Conservation (phyloP, 1,140 invertebrate genomes). For the Brachionus rubens region DNA sequence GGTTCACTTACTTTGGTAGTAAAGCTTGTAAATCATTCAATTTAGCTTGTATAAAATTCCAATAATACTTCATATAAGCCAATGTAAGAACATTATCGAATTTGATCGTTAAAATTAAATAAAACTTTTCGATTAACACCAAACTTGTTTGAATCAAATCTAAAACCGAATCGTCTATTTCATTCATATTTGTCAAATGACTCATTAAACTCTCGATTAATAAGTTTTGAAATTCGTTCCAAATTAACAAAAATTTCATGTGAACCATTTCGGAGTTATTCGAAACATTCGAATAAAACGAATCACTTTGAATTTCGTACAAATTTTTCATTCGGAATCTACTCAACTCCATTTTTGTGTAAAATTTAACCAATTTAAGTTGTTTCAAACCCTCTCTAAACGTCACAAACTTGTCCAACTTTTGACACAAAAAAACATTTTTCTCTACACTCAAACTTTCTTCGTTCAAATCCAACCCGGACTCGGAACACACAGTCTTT, state of each 20-base stretch:
- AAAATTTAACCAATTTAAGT: neutral
- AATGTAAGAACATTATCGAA: neutral
- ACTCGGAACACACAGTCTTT: neutral
- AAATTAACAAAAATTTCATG: neutral
- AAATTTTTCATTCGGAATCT: neutral
- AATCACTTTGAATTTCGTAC: neutral
- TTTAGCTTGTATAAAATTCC: constrained; percentile 3
- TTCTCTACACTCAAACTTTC: neutral
- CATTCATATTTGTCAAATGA: neutral
- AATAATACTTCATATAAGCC: constrained; percentile 17
- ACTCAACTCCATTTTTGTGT: neutral
- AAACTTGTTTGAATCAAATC: neutral
- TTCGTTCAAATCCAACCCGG: neutral
- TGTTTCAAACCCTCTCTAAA: neutral
- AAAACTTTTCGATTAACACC: neutral
- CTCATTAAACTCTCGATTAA: neutral
- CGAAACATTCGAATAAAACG: neutral
- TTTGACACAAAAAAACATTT: constrained; percentile 14
- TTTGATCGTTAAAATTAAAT: neutral
- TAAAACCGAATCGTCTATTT: neutral
- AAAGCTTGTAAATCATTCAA: neutral
- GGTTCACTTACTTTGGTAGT: constrained; percentile 12
- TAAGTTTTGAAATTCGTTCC: neutral
- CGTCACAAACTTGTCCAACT: neutral
- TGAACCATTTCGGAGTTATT: neutral